A percentile compares a stretch with the other conserved stretches of the same genome.
Evolutionary conservation across 1,140 invertebrate species (phyloP).

Genomic region (Homarus americanus): DNA sequence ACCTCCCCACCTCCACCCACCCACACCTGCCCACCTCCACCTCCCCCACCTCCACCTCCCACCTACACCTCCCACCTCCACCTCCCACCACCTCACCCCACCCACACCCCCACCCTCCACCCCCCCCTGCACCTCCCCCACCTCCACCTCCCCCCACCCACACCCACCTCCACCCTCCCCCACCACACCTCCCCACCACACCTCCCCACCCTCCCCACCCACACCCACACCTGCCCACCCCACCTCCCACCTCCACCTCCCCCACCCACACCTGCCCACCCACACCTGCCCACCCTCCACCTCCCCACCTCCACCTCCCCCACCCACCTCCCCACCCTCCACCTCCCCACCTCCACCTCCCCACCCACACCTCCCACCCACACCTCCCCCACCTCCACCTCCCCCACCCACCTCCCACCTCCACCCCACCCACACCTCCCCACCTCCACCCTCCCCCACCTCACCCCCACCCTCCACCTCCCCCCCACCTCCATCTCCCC

Average conservation of each 20-base stretch:
- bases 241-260: not conserved
- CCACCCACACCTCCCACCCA: no score
- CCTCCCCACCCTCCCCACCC: constrained; percentile 27
- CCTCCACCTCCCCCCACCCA: not conserved
- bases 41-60: not conserved
- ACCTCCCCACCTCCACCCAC: not conserved
- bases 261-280: not conserved
- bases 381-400: not conserved
- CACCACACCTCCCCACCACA: not conserved
- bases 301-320: not conserved
- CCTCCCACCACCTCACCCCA: no score
- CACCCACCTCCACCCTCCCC: not conserved
- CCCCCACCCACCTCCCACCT: no score
- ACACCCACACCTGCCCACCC: no score
- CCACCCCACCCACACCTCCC: not conserved
- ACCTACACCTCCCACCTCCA: no score
- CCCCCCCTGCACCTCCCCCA: not conserved
- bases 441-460: no score
- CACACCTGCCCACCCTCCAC: no score
- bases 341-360: no score
- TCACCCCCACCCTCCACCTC: not conserved
- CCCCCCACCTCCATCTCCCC: constrained; percentile 27
- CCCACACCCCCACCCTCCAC: not conserved
- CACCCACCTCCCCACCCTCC: not conserved
- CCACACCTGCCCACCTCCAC: not conserved